Conservation (phyloP, 2,113 vertebrate genomes). For the Verasper variegatus region DNA sequence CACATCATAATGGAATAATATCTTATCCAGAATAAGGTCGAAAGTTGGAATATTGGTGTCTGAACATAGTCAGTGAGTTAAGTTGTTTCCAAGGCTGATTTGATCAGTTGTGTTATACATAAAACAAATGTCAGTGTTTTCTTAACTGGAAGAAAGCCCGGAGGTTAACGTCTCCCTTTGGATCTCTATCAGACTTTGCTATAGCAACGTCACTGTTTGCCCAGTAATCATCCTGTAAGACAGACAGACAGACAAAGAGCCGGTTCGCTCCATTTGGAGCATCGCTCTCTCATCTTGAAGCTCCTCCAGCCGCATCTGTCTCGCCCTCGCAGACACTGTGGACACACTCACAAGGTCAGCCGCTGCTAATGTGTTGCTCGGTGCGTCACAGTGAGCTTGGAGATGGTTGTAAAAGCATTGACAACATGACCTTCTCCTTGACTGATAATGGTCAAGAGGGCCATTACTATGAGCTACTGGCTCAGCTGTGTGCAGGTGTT, state of each 20-base stretch:
- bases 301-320: conserved; percentile 11
- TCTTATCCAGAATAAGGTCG: no score
- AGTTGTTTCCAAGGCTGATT: no score
- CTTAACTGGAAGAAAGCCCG: neutral
- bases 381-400: conserved; percentile 51
- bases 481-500: conserved; percentile 24
- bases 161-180: neutral
- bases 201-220: neutral
- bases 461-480: conserved; percentile 52
- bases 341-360: conserved; percentile 68
- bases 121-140: neutral
- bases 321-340: conserved; percentile 30
- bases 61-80: no score
- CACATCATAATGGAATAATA: no score
- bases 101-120: neutral
- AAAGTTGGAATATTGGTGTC: no score
- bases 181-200: neutral
- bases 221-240: neutral
- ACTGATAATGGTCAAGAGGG: conserved; percentile 67
- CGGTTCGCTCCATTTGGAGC: neutral
- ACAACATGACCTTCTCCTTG: conserved; percentile 76
- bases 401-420: conserved; percentile 66
- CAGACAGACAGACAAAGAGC: neutral
- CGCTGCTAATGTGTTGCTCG: conserved; percentile 59
- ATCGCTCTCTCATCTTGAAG: conserved; percentile 4